Evolutionary conservation across 2,888 invertebrate genomes (phyloP), one percentile per base, ranked within the genome.

Genomic region (Netelia inedita): DNA sequence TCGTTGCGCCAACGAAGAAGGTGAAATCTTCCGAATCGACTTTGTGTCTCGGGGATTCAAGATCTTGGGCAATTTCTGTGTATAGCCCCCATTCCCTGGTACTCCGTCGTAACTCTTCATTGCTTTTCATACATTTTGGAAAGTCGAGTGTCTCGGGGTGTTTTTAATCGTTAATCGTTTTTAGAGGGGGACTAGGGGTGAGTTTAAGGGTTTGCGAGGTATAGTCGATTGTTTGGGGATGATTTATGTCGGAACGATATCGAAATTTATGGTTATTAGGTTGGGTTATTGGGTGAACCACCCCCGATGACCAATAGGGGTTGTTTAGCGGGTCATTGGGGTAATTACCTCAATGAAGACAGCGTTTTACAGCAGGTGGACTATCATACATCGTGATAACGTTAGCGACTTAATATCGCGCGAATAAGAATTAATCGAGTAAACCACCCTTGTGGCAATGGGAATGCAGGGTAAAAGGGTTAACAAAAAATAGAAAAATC

Each of bases 1-100:
- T 86, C 87, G 86, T 35, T 35, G 5, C 57, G 43, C 68, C 9
- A 16, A 19, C 65, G 55, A 84, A 71, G 68, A 83, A 87, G 68
- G 76, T 82, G 63, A 88, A 89, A 88, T 84, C 83, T 87, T 76
- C 78, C 69, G 83, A 86, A 75, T 82, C 75, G 75, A 69, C 75
- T 75, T 79, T 57, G 72, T 71, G 71, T 87, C 87, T 84, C 21
- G 28, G 59, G 21, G 68, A 66, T 73, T 66, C 46, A 19, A n/a
- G 53, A 78, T 79, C 72, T 43, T 65, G 41, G 55, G 11, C 75
- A 72, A 63, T 65, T 55, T 41, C 57, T 28, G 23, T 63, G 9
- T 71, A 9, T 53, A 23, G 14, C 65, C 35, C 16, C 23, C n/a
- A 65, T 21, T 21, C 74, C 53, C 65, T 75, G 74, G 50, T 61